Evolutionary conservation across 23 tunicate genomes (phyloP).

Genomic region (Trididemnum nubilum): DNA sequence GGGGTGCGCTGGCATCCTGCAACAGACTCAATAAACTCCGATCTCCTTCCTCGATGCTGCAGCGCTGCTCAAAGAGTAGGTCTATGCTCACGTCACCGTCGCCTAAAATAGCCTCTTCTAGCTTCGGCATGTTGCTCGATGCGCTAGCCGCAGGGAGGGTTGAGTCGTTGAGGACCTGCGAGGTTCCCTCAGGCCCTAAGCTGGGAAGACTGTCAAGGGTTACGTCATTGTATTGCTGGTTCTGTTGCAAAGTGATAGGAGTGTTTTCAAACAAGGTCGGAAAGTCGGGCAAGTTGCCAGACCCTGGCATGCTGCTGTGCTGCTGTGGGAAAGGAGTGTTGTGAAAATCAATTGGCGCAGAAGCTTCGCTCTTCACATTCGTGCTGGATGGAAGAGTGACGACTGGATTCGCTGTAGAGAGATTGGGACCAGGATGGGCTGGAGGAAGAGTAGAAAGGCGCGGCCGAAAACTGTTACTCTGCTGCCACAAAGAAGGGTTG

Average conservation of each 20-base stretch:
- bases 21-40: neutral
- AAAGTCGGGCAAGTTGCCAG: neutral
- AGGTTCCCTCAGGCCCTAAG: slow-evolving; percentile 25
- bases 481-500: too few species aligned
- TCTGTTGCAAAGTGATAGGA: neutral
- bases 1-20: neutral
- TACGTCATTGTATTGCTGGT: neutral
- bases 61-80: neutral
- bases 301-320: neutral
- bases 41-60: slow-evolving; percentile 30
- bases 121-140: slow-evolving; percentile 3
- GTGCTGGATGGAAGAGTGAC: too few species aligned
- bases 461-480: too few species aligned
- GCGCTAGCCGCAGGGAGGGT: neutral
- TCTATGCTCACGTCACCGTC: neutral
- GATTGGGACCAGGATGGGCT: too few species aligned
- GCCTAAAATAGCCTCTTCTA: slow-evolving; percentile 4
- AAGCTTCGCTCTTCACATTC: neutral
- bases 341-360: too few species aligned
- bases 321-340: neutral
- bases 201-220: slow-evolving; percentile 30
- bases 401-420: too few species aligned
- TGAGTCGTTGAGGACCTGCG: slow-evolving; percentile 3
- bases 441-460: too few species aligned
- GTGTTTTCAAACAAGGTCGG: neutral